Conservation (phyloP, 1,140 invertebrate species). For the Trichonephila clavipes region DNA sequence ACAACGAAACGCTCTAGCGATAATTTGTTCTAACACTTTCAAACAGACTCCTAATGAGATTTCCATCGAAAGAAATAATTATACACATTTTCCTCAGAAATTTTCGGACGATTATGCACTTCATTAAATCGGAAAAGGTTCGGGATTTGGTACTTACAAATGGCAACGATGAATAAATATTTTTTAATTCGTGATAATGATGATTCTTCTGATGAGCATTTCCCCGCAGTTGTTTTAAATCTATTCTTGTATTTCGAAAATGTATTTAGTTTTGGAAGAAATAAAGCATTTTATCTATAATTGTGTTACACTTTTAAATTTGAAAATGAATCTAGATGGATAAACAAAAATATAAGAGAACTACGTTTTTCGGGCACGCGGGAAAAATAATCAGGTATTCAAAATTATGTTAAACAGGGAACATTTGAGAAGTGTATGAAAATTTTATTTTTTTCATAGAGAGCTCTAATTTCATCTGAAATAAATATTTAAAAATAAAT, state of each 20-base stretch:
- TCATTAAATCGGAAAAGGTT: conserved; percentile 14
- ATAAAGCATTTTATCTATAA: neutral
- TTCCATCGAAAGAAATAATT: neutral
- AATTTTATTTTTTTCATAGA: no score
- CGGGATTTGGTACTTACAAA: neutral
- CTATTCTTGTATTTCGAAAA: neutral
- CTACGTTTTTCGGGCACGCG: no score
- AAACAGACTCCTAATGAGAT: neutral
- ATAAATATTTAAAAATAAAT: no score
- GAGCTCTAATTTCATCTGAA: no score
- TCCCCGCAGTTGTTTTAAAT: neutral
- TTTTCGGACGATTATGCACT: neutral
- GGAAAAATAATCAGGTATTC: no score
- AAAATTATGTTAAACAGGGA: no score
- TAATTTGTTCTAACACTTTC: neutral
- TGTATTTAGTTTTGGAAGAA: neutral
- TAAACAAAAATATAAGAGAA: neutral
- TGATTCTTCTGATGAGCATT: neutral
- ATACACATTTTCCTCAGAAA: neutral
- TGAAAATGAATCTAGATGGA: neutral
- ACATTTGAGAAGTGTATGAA: no score
- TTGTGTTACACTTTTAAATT: neutral
- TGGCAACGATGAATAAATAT: neutral
- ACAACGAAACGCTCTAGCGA: neutral
- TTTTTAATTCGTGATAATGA: neutral